Conservation (phyloP, 1,140 invertebrate species). For the Pomacea maculata region DNA sequence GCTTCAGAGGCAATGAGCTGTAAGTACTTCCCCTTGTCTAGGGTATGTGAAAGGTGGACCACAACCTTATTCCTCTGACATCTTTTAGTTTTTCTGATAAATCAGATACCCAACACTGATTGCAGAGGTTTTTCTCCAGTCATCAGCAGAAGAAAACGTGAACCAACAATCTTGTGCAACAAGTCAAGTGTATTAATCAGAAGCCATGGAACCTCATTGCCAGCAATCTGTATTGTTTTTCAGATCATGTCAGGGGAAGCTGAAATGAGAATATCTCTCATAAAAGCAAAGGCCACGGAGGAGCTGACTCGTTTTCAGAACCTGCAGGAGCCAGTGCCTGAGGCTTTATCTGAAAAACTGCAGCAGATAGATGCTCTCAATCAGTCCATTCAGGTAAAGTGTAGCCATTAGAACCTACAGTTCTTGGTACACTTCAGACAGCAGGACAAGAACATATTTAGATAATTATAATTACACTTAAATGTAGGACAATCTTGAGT, state of each 20-base stretch:
- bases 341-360: slow-evolving; percentile 48
- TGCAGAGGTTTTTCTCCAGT: too few species aligned
- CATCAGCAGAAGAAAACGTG: too few species aligned
- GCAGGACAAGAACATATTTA: background rate
- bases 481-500: background rate
- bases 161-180: too few species aligned
- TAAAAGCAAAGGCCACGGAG: slow-evolving; percentile 44
- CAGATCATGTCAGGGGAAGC: slow-evolving; percentile 75
- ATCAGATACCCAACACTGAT: too few species aligned
- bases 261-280: slow-evolving; percentile 62
- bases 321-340: slow-evolving; percentile 47
- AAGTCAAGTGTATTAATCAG: too few species aligned
- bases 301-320: slow-evolving; percentile 45
- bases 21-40: too few species aligned
- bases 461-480: background rate
- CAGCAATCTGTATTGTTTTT: background rate
- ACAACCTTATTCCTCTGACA: too few species aligned
- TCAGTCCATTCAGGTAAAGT: slow-evolving; percentile 69
- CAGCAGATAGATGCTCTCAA: slow-evolving; percentile 48
- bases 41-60: too few species aligned
- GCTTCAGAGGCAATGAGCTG: too few species aligned
- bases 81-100: too few species aligned
- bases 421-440: background rate
- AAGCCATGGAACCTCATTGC: too few species aligned
- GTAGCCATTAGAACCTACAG: background rate